Percentiles rank a stretch among this genome's conserved stretches.
Conservation (phyloP, 2,113 vertebrate genomes). For the Malurus elegans region DNA sequence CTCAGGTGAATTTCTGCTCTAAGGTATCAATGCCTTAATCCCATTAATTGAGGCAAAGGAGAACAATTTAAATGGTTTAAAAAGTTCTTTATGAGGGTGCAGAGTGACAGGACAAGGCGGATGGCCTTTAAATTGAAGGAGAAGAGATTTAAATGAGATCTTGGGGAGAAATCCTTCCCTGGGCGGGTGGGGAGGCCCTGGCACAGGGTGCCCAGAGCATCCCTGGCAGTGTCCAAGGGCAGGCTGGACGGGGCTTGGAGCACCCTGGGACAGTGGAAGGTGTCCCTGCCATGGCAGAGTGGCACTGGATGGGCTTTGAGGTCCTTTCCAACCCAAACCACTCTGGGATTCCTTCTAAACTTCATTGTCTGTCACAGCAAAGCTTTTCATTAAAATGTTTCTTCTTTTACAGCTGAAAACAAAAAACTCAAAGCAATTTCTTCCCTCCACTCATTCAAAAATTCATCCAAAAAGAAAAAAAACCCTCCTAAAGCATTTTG, state of each 20-base stretch:
- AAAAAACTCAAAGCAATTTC: background rate
- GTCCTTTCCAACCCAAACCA: background rate
- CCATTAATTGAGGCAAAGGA: background rate
- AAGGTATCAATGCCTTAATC: background rate
- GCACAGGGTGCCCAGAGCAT: background rate
- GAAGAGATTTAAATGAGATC: background rate
- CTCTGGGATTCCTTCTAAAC: background rate
- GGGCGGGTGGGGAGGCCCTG: rapidly evolving
- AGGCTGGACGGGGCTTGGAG: rapidly evolving
- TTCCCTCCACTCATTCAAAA: background rate
- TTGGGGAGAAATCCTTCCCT: background rate
- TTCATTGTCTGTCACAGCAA: background rate
- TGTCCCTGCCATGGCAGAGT: background rate
- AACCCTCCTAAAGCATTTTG: background rate
- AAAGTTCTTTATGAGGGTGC: background rate
- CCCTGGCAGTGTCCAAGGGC: background rate
- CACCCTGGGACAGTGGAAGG: background rate
- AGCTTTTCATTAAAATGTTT: background rate
- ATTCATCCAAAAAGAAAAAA: background rate
- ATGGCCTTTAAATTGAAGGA: background rate
- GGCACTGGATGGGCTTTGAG: rapidly evolving
- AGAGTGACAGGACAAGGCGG: background rate
- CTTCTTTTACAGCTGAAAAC: background rate
- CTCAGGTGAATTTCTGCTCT: background rate
- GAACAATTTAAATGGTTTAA: background rate